Conservation (phyloP, 2,888 invertebrate species). For the Stenchaetothrips biformis region DNA sequence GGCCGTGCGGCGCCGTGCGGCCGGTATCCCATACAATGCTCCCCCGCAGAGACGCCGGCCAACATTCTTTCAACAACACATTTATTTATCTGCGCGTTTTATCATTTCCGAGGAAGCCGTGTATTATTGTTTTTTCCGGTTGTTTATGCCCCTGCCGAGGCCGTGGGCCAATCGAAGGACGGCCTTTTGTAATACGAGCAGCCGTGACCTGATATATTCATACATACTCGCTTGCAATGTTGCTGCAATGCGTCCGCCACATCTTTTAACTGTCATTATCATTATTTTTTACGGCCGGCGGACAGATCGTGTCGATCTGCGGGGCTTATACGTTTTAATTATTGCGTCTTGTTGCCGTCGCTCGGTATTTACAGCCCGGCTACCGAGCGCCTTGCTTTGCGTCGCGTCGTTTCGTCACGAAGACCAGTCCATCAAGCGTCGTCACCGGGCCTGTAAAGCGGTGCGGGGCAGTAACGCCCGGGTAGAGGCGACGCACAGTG, state of each 20-base stretch:
- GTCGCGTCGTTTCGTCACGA: not conserved
- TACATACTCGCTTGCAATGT: not conserved
- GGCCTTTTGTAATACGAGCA: not conserved
- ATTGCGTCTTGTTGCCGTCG: not conserved
- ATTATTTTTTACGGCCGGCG: not conserved
- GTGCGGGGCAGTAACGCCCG: too few species aligned
- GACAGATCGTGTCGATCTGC: not conserved
- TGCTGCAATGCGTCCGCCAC: not conserved
- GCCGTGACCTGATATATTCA: not conserved
- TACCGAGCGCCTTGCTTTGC: too few species aligned
- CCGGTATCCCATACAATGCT: not conserved
- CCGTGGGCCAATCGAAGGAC: not conserved
- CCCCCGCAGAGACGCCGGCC: not conserved
- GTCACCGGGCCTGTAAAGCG: too few species aligned
- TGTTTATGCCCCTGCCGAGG: slow-evolving; percentile 11
- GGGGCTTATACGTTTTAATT: not conserved
- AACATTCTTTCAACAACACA: slow-evolving; percentile 24
- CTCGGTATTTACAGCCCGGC: not conserved
- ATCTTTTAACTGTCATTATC: not conserved
- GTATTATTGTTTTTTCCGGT: slow-evolving; percentile 19
- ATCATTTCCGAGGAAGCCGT: slow-evolving; percentile 18
- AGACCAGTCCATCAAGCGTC: too few species aligned
- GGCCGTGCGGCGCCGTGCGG: not conserved
- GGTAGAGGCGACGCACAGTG: too few species aligned
- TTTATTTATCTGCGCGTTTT: slow-evolving; percentile 22